These are phyloP conservation scores for Diarsia dahlii DNA, from an alignment of 2,888 invertebrate species.

Conservation along the genomic window DNA sequence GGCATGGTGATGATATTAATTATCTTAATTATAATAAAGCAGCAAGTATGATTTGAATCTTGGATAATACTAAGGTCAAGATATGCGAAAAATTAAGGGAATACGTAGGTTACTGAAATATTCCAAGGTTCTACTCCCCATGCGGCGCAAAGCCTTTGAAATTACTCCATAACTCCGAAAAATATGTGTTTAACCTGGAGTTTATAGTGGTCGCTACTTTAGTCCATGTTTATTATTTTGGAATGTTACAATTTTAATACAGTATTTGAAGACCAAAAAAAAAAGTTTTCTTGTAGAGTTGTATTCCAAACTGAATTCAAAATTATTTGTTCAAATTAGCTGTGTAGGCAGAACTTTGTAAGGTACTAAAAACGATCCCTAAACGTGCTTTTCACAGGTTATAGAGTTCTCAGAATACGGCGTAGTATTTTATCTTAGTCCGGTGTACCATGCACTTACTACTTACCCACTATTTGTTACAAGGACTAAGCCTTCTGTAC, in stretches of 20 bases:
- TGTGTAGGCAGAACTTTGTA: not conserved
- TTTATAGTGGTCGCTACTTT: not conserved
- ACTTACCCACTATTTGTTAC: not conserved
- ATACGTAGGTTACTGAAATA: not conserved
- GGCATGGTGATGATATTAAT: not conserved
- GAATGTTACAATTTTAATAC: not conserved
- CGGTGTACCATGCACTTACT: not conserved
- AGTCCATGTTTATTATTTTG: not conserved
- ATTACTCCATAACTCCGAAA: not conserved
- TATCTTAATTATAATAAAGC: not conserved
- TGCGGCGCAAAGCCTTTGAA: not conserved
- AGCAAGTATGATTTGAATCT: not conserved
- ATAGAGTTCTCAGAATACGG: not conserved
- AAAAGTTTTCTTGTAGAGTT: not conserved
- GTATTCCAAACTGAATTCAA: not conserved
- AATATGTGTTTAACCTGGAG: not conserved
- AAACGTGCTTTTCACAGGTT: not conserved
- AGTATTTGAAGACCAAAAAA: not conserved
- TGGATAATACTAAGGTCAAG: not conserved
- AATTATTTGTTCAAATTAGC: not conserved
- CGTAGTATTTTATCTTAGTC: not conserved
- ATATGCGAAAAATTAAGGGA: not conserved
- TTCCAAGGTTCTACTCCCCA: not conserved
- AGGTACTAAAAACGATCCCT: not conserved
- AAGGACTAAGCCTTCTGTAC: constrained; percentile 41